phyloP scores from a whole-genome alignment of 2,797 vertebrate genomes.

The Molossus molossus region DNA sequence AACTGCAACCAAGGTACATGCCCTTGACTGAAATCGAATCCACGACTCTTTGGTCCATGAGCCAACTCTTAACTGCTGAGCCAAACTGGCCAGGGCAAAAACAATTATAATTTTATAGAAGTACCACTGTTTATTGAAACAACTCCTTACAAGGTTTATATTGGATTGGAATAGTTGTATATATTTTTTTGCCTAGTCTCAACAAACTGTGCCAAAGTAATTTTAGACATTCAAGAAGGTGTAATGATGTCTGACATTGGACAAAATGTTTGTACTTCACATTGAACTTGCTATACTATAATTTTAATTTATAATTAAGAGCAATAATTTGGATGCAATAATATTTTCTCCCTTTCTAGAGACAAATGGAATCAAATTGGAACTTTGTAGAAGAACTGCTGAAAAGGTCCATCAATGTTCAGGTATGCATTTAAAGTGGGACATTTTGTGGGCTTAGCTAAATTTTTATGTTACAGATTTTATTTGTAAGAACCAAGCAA shows the following conservation, averaged over 20 bases:
- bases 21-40: no score
- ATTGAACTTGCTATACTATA: neutral
- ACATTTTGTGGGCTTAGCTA: conserved; percentile 57
- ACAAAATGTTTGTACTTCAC: conserved; percentile 58
- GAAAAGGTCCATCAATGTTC: conserved; percentile 92
- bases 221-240: conserved; percentile 34
- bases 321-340: conserved; percentile 64
- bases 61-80: no score
- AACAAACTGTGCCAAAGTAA: neutral
- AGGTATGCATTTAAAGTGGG: conserved; percentile 90
- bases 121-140: conserved; percentile 41
- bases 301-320: conserved; percentile 52
- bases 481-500: conserved; percentile 77
- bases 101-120: neutral
- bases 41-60: no score
- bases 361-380: conserved; percentile 94
- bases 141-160: neutral
- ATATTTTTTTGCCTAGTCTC: conserved; percentile 24
- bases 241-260: neutral
- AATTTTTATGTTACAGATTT: conserved; percentile 65
- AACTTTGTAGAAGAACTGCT: conserved; percentile 94
- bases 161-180: conserved; percentile 11
- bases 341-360: conserved; percentile 89
- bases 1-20: no score
- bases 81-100: neutral